Base-by-base conservation (phyloP, 92 coral and sea anemone genomes). In the Hydrozoanthus gracilis region DNA sequence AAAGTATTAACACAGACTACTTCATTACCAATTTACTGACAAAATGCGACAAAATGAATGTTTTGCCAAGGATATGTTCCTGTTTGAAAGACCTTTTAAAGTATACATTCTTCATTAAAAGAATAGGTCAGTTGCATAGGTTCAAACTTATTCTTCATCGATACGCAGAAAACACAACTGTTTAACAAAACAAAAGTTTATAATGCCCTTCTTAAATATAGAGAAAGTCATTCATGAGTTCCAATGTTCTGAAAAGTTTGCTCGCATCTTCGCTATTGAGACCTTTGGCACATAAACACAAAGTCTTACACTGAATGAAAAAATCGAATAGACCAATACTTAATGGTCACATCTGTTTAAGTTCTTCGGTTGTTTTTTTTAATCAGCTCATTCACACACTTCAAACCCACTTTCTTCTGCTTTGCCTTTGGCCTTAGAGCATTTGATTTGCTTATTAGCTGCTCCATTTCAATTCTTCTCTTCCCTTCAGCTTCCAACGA, bases 181-280 rank as follows among this genome's bases (percentile, higher is more conserved):
- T 48, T 51, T 77, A 77, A 77, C 82, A 55, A 77, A 77, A 55
- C 82, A 54, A 54, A 77, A 77, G 68, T 54, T 54, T 20, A 35
- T 35, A 77, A 55, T 55, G 50, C 68, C 68, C 13, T 55, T 77
- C 82, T 77, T 71, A 77, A 77, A 77, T 77, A 54, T 56, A 77
- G 82, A 77, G 82, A 55, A 51, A 75, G 64, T 51, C 64, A 75
- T 51, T 75, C 79, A 16, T 75, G 44, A 75, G 79, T 50, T 75
- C 79, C n/a, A 75, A 77, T 77, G 82, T 77, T 77, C 82, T 77
- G 82, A 49, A 77, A 77, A 77, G 82, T 20, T 27, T 76, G 66
- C 67, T 76, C 49, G 35, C 68, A 77, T 20, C 48, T 77, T 77
- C 82, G 49, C 10, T 77, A 77, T 77, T 77, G 4, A 12, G 82